Conservation (phyloP, 37 sponge, comb jelly and placozoan genomes). For the Aplysina aerophoba region DNA sequence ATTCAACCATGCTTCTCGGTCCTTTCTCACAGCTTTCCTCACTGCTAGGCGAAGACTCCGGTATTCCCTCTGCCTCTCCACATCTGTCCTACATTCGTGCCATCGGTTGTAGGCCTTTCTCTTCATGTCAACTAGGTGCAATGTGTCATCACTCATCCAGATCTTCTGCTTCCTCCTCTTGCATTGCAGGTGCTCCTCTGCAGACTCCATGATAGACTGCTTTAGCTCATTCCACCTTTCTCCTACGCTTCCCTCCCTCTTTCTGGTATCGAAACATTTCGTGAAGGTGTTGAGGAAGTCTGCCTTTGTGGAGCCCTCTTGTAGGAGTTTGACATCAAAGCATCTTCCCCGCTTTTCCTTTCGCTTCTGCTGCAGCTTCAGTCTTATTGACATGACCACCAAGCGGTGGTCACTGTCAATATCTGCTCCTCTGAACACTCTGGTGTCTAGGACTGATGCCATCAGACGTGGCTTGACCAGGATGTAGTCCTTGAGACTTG, state of each 20-base stretch:
- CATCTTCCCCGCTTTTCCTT: conserved; percentile 11
- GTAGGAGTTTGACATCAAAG: conserved; percentile 18
- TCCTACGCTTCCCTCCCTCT: neutral
- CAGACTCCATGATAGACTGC: conserved; percentile 17
- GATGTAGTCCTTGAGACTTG: conserved; percentile 19
- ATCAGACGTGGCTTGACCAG: neutral
- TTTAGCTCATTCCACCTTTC: neutral
- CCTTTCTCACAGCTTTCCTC: conserved; percentile 2
- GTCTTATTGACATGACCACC: conserved; percentile 6
- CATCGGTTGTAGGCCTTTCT: neutral
- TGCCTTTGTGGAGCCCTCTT: conserved; percentile 4
- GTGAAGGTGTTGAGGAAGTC: neutral
- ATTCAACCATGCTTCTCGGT: neutral
- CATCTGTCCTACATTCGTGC: conserved; percentile 14
- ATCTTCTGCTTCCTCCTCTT: conserved; percentile 12
- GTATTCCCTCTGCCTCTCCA: neutral
- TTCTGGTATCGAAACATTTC: neutral
- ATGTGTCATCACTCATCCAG: conserved; percentile 10
- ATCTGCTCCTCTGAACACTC: conserved; percentile 15
- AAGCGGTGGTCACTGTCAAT: conserved; percentile 16
- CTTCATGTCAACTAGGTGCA: neutral
- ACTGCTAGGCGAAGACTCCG: neutral
- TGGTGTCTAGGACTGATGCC: conserved; percentile 21
- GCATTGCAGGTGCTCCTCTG: neutral
- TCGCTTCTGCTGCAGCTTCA: neutral